Evolutionary conservation across 2,113 vertebrate genomes (phyloP).

Genomic region (Chloebia gouldiae): DNA sequence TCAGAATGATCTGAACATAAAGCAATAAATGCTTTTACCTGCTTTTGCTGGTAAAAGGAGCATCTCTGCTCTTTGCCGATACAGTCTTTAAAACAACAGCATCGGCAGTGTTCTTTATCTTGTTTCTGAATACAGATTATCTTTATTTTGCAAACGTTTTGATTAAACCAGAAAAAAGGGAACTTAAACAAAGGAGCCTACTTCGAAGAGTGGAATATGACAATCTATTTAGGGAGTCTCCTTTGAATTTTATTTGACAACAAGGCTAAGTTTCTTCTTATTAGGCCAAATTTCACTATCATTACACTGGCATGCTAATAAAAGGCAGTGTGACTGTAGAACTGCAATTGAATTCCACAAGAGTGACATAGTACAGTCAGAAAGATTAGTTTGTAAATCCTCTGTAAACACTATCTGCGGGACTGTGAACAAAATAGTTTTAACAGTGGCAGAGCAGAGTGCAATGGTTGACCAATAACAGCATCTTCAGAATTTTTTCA

Average conservation of each 20-base stretch:
- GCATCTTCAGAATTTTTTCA: neutral
- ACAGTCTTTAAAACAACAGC: neutral
- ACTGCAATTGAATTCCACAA: neutral
- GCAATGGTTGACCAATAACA: neutral
- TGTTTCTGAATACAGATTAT: neutral
- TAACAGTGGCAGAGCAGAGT: neutral
- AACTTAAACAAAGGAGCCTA: neutral
- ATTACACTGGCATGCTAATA: neutral
- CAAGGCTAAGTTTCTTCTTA: neutral
- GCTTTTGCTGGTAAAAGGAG: neutral
- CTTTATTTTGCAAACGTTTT: neutral
- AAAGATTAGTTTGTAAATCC: neutral
- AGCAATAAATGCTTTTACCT: neutral
- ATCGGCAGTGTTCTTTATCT: neutral
- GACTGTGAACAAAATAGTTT: neutral
- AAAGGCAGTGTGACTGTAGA: neutral
- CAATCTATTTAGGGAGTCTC: neutral
- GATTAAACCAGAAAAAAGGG: neutral
- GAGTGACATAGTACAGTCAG: neutral
- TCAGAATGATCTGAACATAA: neutral
- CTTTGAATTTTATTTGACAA: neutral
- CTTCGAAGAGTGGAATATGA: neutral
- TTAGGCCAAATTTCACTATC: neutral
- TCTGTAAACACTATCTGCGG: neutral
- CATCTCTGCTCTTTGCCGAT: neutral